Evolutionary conservation across 2,888 invertebrate species (phyloP).

Genomic region (Hypolimnas misippus): DNA sequence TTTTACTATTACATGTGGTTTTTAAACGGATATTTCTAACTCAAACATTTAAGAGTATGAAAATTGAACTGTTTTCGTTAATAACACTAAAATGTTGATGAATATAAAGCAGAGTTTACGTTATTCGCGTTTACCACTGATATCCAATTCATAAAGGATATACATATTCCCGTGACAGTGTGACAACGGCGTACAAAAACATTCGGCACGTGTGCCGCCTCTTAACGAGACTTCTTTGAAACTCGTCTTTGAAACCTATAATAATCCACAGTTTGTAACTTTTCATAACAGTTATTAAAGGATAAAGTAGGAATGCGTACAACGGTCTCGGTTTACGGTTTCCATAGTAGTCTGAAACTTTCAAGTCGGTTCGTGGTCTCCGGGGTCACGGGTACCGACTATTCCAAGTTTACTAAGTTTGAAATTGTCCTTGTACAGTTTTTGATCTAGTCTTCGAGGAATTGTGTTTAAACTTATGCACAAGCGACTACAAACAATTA

Average conservation of each 20-base stretch:
- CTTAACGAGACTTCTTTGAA: conserved; percentile 28
- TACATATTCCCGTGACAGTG: conserved; percentile 19
- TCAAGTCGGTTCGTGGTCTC: conserved; percentile 6
- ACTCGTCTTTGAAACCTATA: conserved; percentile 16
- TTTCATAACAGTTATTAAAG: conserved; percentile 17
- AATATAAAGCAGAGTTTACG: too few relatives aligned
- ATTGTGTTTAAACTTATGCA: not conserved
- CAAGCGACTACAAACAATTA: not conserved
- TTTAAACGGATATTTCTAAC: too few relatives aligned
- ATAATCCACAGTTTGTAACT: conserved; percentile 14
- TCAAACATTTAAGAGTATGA: too few relatives aligned
- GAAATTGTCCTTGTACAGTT: conserved; percentile 1
- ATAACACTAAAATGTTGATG: too few relatives aligned
- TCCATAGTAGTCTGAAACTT: conserved; percentile 2
- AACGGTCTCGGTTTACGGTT: conserved; percentile 10
- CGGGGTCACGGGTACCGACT: conserved; percentile 2
- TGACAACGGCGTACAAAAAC: conserved; percentile 18
- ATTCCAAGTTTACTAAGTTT: conserved; percentile 5
- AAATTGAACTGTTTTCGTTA: too few relatives aligned
- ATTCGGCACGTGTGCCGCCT: conserved; percentile 36
- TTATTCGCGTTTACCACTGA: too few relatives aligned
- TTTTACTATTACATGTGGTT: too few relatives aligned
- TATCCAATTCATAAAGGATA: conserved; percentile 2
- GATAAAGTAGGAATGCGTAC: conserved; percentile 13
- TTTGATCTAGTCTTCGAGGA: not conserved